Conservation (phyloP, 2,888 invertebrate genomes). For the Rutpela maculata region DNA sequence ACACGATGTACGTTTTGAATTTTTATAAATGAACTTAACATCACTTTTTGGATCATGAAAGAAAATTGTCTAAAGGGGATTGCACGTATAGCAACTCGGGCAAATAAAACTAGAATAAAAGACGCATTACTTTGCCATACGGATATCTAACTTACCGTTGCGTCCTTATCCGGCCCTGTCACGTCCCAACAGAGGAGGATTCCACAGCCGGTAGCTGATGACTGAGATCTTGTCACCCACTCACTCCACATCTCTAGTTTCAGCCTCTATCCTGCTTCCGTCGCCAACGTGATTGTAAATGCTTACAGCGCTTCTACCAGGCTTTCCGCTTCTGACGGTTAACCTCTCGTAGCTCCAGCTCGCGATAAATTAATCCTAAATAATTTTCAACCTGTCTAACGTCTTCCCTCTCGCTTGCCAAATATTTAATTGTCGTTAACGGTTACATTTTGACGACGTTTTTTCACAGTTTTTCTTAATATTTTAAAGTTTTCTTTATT, state of each 20-base stretch:
- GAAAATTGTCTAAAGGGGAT: background rate
- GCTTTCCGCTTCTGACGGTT: constrained; percentile 63
- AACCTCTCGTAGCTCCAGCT: constrained; percentile 61
- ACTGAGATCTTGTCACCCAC: constrained; percentile 69
- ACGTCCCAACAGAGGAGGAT: constrained; percentile 34
- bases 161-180: constrained; percentile 35
- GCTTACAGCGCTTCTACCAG: constrained; percentile 55
- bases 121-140: background rate
- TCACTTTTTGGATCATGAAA: background rate
- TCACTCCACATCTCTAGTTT: constrained; percentile 56
- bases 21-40: background rate
- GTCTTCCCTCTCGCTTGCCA: background rate
- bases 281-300: constrained; percentile 62
- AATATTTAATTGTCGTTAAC: background rate
- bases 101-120: background rate
- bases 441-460: background rate
- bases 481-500: no score
- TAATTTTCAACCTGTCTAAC: constrained; percentile 3
- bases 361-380: constrained; percentile 45
- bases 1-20: background rate
- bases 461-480: no score
- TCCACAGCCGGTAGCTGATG: constrained; percentile 65
- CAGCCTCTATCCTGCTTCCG: constrained; percentile 60
- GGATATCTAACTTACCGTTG: background rate
- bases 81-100: background rate